Base-by-base conservation (phyloP, 2,888 invertebrate species). In the Lymantria dispar region DNA sequence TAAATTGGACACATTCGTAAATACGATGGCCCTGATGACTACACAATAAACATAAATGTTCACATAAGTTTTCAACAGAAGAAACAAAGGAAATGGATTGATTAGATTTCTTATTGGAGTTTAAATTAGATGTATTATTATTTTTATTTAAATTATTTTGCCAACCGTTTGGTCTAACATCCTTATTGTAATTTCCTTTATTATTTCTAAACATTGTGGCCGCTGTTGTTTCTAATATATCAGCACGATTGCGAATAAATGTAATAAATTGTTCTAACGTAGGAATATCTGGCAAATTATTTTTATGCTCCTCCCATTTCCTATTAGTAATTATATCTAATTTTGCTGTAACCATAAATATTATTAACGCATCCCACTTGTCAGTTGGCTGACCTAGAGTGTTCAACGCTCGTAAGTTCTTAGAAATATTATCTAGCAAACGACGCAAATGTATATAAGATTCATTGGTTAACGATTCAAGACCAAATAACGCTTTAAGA, bases 311-410 rank as follows among this genome's bases (percentile, higher is more conserved):
- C 36, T 44, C 44, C 44, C 44, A 44, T 37, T 44, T 44, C 11
- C 8, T 15, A 44, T 36, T 37, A 10, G 44, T 5, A 7, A 15
- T 44, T 7, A 36, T 10, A 37, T 44, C 44, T 44, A 44, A 31
- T 44, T 44, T 44, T 3, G 10, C 3, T 2, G 44, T 36, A 13
- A 44, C 15, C 44, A 44, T 15, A 44, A 15, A 44, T 44, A 44
- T 44, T 10, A 44, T 36, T n/a, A 44, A 33, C 29, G 40, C 22
- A 15, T 46, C 46, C 46, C 46, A 46, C 12, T 46, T 1, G 11
- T 46, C 46, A 1, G 46, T 46, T 0, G 46, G 46, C n/a, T 46
- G 40, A 12, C 46, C 46, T 31, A 46, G 8, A 31, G 40, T 40
- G 12, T 46, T 40, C 0, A 46, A 37, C 30, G 46, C 46, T 11